Conservation (phyloP, 2,888 invertebrate genomes). For the Trachelus tabidus region DNA sequence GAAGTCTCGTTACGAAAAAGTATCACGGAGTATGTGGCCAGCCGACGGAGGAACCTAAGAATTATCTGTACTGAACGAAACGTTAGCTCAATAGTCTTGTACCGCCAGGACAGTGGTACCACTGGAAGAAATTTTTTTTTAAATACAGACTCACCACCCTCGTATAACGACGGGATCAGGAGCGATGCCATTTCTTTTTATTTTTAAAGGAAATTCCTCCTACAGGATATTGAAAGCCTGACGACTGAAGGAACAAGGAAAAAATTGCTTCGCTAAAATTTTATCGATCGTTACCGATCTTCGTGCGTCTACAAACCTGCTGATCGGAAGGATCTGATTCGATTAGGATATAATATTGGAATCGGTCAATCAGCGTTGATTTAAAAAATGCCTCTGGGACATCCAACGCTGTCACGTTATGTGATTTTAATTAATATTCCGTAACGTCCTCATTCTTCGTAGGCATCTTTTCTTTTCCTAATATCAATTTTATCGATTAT, state of each 20-base stretch:
- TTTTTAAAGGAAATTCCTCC: background rate
- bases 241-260: background rate
- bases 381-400: background rate
- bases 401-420: background rate
- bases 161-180: background rate
- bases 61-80: constrained; percentile 80
- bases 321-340: background rate
- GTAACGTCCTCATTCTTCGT: too few species aligned
- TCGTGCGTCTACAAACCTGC: background rate
- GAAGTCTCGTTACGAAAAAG: constrained; percentile 80
- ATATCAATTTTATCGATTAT: background rate
- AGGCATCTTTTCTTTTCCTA: background rate
- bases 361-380: background rate
- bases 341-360: background rate
- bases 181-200: background rate
- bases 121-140: background rate
- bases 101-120: background rate
- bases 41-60: constrained; percentile 86
- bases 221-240: background rate
- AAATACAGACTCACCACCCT: background rate
- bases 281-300: constrained; percentile 21
- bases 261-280: constrained; percentile 8
- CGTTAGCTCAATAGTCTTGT: background rate
- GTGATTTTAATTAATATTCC: background rate
- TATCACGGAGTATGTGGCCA: constrained; percentile 88